Evolutionary conservation across 2,797 vertebrate species (phyloP).

Genomic region (Octomys mimax): DNA sequence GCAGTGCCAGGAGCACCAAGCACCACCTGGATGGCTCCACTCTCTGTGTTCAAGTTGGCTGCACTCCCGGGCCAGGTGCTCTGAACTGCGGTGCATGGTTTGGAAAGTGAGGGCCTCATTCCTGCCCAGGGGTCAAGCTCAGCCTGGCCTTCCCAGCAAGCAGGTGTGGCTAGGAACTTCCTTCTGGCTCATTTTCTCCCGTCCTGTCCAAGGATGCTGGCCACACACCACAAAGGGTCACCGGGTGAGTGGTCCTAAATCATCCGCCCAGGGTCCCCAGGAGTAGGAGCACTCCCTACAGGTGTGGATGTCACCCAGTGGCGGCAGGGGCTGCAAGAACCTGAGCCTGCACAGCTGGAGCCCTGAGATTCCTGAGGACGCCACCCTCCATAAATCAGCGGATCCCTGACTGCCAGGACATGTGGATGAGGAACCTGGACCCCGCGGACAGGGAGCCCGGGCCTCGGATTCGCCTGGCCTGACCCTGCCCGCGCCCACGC

Average conservation of each 20-base stretch:
- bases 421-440: constrained; percentile 77
- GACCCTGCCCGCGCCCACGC: constrained; percentile 83
- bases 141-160: neutral
- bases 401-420: constrained; percentile 66
- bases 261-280: neutral
- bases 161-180: neutral
- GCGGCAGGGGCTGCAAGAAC: constrained; percentile 51
- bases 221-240: constrained; percentile 40
- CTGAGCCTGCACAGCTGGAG: constrained; percentile 10
- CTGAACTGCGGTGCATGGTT: constrained; percentile 41
- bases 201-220: constrained; percentile 54
- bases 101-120: neutral
- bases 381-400: constrained; percentile 83
- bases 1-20: neutral
- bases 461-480: constrained; percentile 81
- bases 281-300: constrained; percentile 19
- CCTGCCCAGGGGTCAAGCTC: neutral
- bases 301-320: constrained; percentile 74
- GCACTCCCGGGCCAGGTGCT: neutral
- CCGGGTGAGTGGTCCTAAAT: constrained; percentile 66
- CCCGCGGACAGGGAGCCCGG: constrained; percentile 57
- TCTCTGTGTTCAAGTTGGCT: constrained; percentile 46
- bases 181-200: neutral
- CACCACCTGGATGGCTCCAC: neutral
- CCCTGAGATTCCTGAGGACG: constrained; percentile 67